Percentiles rank a stretch among this genome's conserved stretches.
phyloP scores from a whole-genome alignment of 2,113 vertebrate genomes.

The Mustelus asterias region DNA sequence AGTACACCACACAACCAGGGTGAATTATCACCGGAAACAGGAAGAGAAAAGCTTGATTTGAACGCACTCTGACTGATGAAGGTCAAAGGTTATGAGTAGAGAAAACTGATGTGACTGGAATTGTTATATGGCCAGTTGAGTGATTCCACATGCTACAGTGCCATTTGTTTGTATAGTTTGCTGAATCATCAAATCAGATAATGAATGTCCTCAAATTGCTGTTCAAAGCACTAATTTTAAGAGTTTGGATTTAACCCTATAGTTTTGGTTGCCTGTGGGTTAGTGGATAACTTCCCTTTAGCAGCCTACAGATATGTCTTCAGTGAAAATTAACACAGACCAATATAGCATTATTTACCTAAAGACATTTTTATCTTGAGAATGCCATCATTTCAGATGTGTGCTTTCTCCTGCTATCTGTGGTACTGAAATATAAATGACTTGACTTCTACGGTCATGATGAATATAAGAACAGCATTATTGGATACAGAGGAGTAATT shows the following conservation, averaged over 20 bases:
- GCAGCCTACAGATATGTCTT: not conserved
- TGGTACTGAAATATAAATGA: not conserved
- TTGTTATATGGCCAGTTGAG: not conserved
- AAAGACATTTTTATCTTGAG: not conserved
- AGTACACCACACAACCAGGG: not conserved
- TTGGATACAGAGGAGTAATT: not conserved
- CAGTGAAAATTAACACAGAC: not conserved
- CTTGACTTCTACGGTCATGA: not conserved
- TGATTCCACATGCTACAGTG: not conserved
- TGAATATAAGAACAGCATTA: not conserved
- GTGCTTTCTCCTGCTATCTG: not conserved
- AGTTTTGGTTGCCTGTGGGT: not conserved
- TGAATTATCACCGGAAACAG: conserved; percentile 45
- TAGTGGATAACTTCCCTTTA: not conserved
- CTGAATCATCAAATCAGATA: not conserved
- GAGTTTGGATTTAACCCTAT: not conserved
- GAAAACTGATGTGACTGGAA: conserved; percentile 40
- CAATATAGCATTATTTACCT: not conserved
- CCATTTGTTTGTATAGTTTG: not conserved
- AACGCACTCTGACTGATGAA: conserved; percentile 36
- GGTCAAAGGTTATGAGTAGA: conserved; percentile 43
- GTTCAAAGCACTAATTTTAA: not conserved
- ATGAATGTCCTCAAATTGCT: not conserved
- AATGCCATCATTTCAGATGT: not conserved
- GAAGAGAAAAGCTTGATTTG: conserved; percentile 44